phyloP scores from a whole-genome alignment of 2,888 invertebrate species.

The Caenorhabditis becei region DNA sequence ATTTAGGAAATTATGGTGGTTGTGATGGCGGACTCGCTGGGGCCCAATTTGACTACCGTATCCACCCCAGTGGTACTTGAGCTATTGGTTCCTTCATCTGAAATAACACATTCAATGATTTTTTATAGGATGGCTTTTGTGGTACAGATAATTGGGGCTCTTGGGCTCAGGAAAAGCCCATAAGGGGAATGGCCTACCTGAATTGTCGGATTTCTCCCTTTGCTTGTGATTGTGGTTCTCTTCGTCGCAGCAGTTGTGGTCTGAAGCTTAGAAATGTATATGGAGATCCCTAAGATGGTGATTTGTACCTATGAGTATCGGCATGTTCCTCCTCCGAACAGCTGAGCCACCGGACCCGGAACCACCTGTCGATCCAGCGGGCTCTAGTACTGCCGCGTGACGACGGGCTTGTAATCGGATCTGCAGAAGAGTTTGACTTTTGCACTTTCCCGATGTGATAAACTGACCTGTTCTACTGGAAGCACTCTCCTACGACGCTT shows the following conservation, averaged over 20 bases:
- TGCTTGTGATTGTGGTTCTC: slow-evolving; percentile 57
- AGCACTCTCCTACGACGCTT: slow-evolving; percentile 90
- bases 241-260: slow-evolving; percentile 44
- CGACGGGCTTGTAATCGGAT: slow-evolving; percentile 80
- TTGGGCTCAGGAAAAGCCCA: not conserved
- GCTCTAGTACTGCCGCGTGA: slow-evolving; percentile 77
- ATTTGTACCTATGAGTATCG: slow-evolving; percentile 63
- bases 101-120: slow-evolving; percentile 6
- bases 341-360: slow-evolving; percentile 35
- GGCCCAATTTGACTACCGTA: slow-evolving; percentile 58
- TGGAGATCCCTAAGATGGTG: too few species aligned
- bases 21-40: slow-evolving; percentile 48
- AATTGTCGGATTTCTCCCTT: slow-evolving; percentile 49
- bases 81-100: slow-evolving; percentile 58
- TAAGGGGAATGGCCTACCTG: slow-evolving; percentile 20
- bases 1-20: slow-evolving; percentile 55
- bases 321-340: slow-evolving; percentile 65
- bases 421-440: slow-evolving; percentile 53
- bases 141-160: not conserved
- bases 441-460: slow-evolving; percentile 3
- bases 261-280: slow-evolving; percentile 18
- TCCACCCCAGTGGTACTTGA: slow-evolving; percentile 58
- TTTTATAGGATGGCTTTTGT: not conserved
- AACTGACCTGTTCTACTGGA: slow-evolving; percentile 78
- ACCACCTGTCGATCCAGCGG: slow-evolving; percentile 47